Percentiles rank a stretch among this genome's conserved stretches.
Evolutionary conservation across 1,140 invertebrate species (phyloP).

Genomic region (Thaumatotibia leucotreta): DNA sequence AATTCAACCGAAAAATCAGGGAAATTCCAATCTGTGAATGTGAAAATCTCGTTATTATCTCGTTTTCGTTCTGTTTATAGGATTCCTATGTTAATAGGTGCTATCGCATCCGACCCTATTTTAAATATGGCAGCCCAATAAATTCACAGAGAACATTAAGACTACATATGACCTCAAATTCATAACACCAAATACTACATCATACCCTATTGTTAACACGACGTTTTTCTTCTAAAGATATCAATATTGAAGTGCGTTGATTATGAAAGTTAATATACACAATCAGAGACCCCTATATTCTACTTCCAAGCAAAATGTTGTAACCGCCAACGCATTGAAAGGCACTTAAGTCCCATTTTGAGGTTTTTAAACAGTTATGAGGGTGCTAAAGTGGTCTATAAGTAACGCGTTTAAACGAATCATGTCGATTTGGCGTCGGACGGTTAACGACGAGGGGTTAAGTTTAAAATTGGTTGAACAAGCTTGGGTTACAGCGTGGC

Average conservation of each 20-base stretch:
- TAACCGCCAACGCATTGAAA: background rate
- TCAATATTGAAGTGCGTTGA: conserved; percentile 9
- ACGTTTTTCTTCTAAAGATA: background rate
- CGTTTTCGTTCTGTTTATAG: too few species aligned
- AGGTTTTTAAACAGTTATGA: conserved; percentile 6
- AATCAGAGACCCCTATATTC: conserved; percentile 25
- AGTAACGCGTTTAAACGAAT: conserved; percentile 30
- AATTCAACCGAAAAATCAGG: too few species aligned
- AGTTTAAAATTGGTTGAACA: background rate
- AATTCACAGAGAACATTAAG: conserved; percentile 29
- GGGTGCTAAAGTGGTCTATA: conserved; percentile 32
- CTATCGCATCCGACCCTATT: too few species aligned
- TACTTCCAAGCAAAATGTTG: background rate
- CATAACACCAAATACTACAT: background rate
- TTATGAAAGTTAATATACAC: conserved; percentile 18
- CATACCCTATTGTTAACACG: background rate
- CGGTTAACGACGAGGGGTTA: background rate
- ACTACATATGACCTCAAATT: background rate
- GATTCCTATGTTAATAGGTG: too few species aligned
- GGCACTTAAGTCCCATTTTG: background rate
- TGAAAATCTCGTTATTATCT: too few species aligned
- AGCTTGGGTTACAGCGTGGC: background rate
- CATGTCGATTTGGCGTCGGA: background rate
- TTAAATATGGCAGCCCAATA: conserved; percentile 30
- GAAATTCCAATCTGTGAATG: too few species aligned